Evolutionary conservation across 2,888 invertebrate species (phyloP), one percentile per base, ranked within the genome.

Genomic region (Aphrophora alni): DNA sequence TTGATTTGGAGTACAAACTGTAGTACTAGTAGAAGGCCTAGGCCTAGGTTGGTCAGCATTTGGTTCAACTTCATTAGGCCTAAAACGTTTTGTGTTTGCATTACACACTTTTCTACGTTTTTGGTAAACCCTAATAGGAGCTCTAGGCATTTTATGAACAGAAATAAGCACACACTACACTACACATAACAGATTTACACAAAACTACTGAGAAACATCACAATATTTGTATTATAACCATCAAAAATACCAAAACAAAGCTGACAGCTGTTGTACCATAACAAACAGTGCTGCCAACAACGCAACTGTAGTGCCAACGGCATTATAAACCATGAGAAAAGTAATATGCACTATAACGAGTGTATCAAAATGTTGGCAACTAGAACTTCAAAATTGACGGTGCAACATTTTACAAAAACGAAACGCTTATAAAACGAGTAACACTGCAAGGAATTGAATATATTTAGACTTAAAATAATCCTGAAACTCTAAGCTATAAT

Each of bases 331-430:
- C 28, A 38, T 75, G 28, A 75, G 75, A 38, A 4, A 75, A 38
- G 75, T 33, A 38, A 75, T 75, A 38, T 75, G 44, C 44, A 75
- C 75, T 75, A 75, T 75, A 75, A 75, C 75, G 75, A 75, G 75
- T 75, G 75, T 75, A 75, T 75, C 38, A 38, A 75, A 38, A 75
- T 75, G 44, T 38, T 75, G 14, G 0, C 75, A 75, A 3, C 33
- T 38, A 1, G 38, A 75, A 4, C 26, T 33, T 4, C 38, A 75
- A 38, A 75, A 38, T 75, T 75, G 75, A 75, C 1, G 75, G 44
- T 75, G 75, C 75, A 75, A 75, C 75, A 75, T 38, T 38, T 38
- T 33, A 33, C 33, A 33, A 33, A 33, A 33, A n/a, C n/a, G n/a
- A n/a, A n/a, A 33, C 33, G 33, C 33, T 33, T 33, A 33, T 33